Evolutionary conservation across 2,113 vertebrate species (phyloP), one percentile per base, ranked within the genome.

Genomic region (Anoura caudifer): DNA sequence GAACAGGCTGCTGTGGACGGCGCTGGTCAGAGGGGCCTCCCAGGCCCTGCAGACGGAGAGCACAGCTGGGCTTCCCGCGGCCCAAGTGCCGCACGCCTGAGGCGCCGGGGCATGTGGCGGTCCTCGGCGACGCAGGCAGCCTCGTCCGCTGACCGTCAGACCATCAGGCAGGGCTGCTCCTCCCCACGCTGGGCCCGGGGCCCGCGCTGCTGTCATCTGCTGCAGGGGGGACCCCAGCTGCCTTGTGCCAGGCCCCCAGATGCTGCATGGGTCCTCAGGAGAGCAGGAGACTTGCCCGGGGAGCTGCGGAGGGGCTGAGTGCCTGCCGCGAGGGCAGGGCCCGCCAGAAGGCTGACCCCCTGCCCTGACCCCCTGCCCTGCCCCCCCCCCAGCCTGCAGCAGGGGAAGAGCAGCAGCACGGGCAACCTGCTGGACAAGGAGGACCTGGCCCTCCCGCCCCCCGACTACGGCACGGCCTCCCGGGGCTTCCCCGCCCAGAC

Each of bases 361-460:
- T n/a, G n/a, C 36, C 8, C 72, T 95, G 47, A 59, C 28, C 24
- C 6, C 14, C 0, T 0, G 1, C n/a, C 69, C 8, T 8, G 2
- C 2, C 54, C n/a, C 7, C 2, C 54, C n/a, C 96, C 0, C 97
- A 99, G 99, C 97, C 98, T 99, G 94, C 99, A 99, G 95, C 99
- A 99, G 38, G 99, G 99, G 61, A 99, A 99, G 97, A 99, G 99
- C 98, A 99, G 99, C 99, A 99, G 99, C 98, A 99, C 99, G 0
- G 99, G 99, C 0, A 99, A 99, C 97, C 98, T 99, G 9, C 98
- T 99, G 77, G 99, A 99, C 98, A 99, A 99, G 92, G 99, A 99
- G 0, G 99, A 99, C 96, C 91, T 99, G 89, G 95, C 98, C 45
- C 95, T 99, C 43, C 99, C 99, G 0, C 98, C 98, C 0, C 98